Base-by-base conservation (phyloP, 1,140 invertebrate species). In the Trichomalopsis sarcophagae region DNA sequence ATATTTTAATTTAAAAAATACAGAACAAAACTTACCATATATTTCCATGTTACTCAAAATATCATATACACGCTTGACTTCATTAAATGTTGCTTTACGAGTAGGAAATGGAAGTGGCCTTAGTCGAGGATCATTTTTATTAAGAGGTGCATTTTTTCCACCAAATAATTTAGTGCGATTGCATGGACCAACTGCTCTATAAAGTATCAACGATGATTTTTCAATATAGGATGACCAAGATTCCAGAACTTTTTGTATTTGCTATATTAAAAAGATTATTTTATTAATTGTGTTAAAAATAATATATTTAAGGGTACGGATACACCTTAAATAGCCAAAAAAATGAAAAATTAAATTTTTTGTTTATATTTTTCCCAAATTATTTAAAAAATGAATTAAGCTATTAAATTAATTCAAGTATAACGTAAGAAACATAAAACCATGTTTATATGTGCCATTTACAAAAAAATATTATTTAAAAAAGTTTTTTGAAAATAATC, bases 91-190 rank as follows among this genome's bases (percentile, higher is more conserved):
- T 5, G 97, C 96, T 88, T 97, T 94, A 87, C 96, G 94, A 0
- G 97, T 98, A 2, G 96, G 95, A 92, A 98, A 97, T 9, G 97
- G 97, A 87, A 98, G 94, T 66, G 94, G 95, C 89, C 97, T 92
- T 14, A 98, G 91, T 82, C 96, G 92, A 10, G 88, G 69, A 90
- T 97, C 96, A 71, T 92, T 94, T 90, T 95, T 95, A 86, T 95
- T 94, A 14, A 98, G 91, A 2, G 95, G 92, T 2, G 97, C 95
- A 85, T 94, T 95, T 88, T 96, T 96, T 27, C 96, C 96, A 27
- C 96, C 95, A 89, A 97, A 98, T 14, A 98, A 91, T 2, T 97
- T 94, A 5, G 93, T 94, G 79, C 95, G 94, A 92, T 97, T 98
- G 50, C 95, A 93, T 1, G 96, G 95, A 9, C 97, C 96, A 9